A percentile compares a stretch with the other conserved stretches of the same genome.
These are phyloP conservation scores for Erebia palarica DNA, from an alignment of 2,888 invertebrate genomes.

Conservation along the genomic window DNA sequence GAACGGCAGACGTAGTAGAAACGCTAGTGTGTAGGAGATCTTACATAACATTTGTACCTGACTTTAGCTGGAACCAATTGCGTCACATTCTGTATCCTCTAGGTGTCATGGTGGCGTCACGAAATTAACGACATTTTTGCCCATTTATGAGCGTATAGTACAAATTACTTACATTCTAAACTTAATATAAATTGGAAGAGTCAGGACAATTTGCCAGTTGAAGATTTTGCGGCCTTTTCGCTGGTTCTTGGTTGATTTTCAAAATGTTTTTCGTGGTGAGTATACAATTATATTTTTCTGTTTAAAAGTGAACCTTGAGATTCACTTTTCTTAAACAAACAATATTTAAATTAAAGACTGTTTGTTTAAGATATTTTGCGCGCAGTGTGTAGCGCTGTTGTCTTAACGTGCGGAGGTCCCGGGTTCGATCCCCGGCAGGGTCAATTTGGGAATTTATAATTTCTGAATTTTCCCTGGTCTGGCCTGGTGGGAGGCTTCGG, in stretches of 20 bases:
- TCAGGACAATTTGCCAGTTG: conserved; percentile 29
- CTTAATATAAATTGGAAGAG: conserved; percentile 40
- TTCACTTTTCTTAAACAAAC: too few species aligned
- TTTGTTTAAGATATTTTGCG: too few species aligned
- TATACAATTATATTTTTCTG: conserved; percentile 30
- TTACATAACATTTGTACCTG: not conserved
- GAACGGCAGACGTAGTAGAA: too few species aligned
- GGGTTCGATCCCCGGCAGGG: too few species aligned
- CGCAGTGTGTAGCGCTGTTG: too few species aligned
- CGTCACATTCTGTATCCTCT: conserved; percentile 2
- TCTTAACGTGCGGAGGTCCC: too few species aligned
- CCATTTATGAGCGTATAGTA: conserved; percentile 32
- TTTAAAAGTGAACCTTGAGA: conserved; percentile 7
- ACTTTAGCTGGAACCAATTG: conserved; percentile 17
- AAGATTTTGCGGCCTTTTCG: not conserved
- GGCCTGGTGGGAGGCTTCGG: too few species aligned
- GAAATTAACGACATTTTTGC: conserved; percentile 37
- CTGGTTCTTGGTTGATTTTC: conserved; percentile 24
- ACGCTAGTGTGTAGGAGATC: too few species aligned
- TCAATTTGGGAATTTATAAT: too few species aligned
- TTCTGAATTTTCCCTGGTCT: too few species aligned
- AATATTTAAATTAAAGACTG: too few species aligned
- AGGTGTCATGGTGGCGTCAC: conserved; percentile 5
- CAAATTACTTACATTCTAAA: conserved; percentile 18
- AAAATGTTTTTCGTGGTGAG: conserved; percentile 62